A percentile compares a stretch with the other conserved stretches of the same genome.
phyloP scores from a whole-genome alignment of 2,797 vertebrate genomes.

The Cossypha caffra region DNA sequence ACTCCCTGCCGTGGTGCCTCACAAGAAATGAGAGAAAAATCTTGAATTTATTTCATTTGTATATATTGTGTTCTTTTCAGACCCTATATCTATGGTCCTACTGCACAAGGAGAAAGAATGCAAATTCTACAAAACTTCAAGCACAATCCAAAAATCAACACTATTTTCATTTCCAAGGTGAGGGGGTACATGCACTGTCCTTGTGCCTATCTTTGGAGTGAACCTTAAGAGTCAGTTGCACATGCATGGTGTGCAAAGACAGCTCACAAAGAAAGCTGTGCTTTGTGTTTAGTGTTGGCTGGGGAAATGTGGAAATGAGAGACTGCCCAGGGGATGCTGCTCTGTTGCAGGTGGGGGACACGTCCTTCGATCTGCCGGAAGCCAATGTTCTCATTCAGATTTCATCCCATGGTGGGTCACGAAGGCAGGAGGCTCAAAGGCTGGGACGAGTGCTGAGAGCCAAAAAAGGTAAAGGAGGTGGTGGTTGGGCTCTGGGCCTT shows the following conservation, averaged over 20 bases:
- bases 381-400: constrained; percentile 98
- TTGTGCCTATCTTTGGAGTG: neutral
- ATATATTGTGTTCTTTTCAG: constrained; percentile 64
- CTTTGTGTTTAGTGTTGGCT: neutral
- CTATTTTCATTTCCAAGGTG: constrained; percentile 99
- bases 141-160: constrained; percentile 99
- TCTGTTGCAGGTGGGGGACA: constrained; percentile 90
- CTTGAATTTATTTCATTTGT: neutral
- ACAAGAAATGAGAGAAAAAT: neutral
- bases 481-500: neutral
- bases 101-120: constrained; percentile 97
- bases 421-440: constrained; percentile 95
- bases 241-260: accelerated
- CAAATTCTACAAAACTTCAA: constrained; percentile 99
- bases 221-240: neutral
- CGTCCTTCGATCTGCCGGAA: constrained; percentile 95
- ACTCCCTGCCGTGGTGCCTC: neutral
- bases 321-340: neutral
- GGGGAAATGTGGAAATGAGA: neutral
- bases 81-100: constrained; percentile 97
- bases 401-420: constrained; percentile 96
- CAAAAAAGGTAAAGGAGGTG: constrained; percentile 87
- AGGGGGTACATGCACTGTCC: neutral
- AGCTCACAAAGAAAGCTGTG: neutral
- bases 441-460: constrained; percentile 94